phyloP scores from a whole-genome alignment of 92 coral and sea anemone genomes.

The Parazoanthus swiftii region DNA sequence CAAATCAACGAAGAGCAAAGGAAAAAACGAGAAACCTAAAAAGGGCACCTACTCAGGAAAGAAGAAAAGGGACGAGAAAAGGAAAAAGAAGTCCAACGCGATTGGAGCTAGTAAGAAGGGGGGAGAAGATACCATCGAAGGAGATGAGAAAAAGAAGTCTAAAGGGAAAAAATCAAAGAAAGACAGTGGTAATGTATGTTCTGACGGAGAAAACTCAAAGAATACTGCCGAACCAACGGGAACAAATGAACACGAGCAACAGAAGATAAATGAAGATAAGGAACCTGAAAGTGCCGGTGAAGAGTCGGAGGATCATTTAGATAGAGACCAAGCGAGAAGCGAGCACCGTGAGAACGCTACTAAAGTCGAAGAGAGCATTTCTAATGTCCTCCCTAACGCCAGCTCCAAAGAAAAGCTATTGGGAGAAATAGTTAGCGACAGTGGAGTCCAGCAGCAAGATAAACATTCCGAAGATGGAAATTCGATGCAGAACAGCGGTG shows the following conservation, averaged over 20 bases:
- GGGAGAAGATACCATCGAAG: not conserved
- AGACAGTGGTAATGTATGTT: not conserved
- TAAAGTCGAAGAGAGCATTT: no score
- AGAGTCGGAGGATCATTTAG: not conserved
- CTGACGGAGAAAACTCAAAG: not conserved
- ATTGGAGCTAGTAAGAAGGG: not conserved
- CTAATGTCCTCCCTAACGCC: not conserved
- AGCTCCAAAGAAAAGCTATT: not conserved
- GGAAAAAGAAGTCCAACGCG: constrained; percentile 24
- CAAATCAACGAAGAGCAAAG: not conserved
- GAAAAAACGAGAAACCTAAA: not conserved
- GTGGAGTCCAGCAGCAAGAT: not conserved
- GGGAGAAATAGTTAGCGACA: not conserved
- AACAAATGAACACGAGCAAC: not conserved
- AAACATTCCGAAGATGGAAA: not conserved
- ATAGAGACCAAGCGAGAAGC: not conserved
- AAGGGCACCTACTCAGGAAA: constrained; percentile 7
- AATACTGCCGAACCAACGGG: not conserved
- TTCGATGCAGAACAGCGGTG: not conserved
- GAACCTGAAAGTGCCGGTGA: not conserved
- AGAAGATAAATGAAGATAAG: not conserved
- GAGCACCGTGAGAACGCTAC: not conserved
- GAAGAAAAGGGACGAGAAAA: constrained; percentile 14
- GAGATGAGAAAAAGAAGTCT: not conserved
- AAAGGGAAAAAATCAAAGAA: not conserved